phyloP scores from a whole-genome alignment of 2,113 vertebrate genomes.

The Myiozetetes cayanensis region DNA sequence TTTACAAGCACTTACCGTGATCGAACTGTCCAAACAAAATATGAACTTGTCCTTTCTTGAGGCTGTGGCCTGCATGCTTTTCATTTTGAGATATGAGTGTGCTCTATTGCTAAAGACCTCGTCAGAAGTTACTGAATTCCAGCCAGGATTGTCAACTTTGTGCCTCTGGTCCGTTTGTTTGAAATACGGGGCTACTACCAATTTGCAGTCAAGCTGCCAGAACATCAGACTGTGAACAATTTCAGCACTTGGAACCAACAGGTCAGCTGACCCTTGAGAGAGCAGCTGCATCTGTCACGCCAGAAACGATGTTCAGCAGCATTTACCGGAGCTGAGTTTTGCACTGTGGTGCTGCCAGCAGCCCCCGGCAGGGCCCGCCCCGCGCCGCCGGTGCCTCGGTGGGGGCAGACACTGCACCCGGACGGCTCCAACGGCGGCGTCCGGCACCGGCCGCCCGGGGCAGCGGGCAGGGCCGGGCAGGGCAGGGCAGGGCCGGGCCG shows the following conservation, averaged over 20 bases:
- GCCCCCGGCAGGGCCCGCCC: fast-evolving
- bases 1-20: not conserved
- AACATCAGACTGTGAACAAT: fast-evolving
- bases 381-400: fast-evolving
- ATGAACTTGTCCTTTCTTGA: not conserved
- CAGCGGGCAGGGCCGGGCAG: not conserved
- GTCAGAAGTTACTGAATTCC: not conserved
- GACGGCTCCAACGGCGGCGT: not conserved
- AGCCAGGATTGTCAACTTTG: not conserved
- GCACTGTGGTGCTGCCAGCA: fast-evolving
- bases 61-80: not conserved
- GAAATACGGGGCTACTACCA: not conserved
- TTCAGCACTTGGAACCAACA: not conserved
- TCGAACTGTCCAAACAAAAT: not conserved
- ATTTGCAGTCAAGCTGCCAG: not conserved
- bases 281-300: not conserved
- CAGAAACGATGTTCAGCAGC: not conserved
- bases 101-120: not conserved
- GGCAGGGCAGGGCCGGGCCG: not conserved
- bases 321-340: fast-evolving
- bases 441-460: not conserved
- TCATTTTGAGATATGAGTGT: not conserved
- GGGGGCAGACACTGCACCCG: not conserved
- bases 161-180: not conserved
- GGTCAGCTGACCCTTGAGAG: not conserved